These are phyloP conservation scores for Accipiter cooperii DNA, from an alignment of 2,113 vertebrate species.

Conservation along the genomic window DNA sequence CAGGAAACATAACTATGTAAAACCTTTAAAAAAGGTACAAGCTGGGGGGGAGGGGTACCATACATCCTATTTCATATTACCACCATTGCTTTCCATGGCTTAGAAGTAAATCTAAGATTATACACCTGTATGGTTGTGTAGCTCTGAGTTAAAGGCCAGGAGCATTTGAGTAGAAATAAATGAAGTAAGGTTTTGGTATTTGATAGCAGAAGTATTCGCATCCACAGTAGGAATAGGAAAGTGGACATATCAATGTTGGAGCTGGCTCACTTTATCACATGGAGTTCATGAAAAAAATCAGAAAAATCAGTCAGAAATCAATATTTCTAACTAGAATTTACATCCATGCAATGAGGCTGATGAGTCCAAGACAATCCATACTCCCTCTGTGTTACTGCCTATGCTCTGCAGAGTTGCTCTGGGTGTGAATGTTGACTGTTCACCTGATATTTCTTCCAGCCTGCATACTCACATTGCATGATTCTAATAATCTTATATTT, in stretches of 20 bases:
- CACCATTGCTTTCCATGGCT: neutral
- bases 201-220: neutral
- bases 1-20: neutral
- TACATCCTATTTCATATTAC: neutral
- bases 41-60: neutral
- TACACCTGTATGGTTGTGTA: no score
- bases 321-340: neutral
- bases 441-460: neutral
- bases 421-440: neutral
- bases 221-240: neutral
- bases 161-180: neutral
- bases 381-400: neutral
- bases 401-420: neutral
- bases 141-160: neutral
- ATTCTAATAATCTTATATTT: neutral
- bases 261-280: neutral
- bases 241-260: neutral
- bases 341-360: neutral
- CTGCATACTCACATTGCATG: neutral
- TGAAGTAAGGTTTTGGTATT: neutral
- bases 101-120: neutral
- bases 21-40: neutral
- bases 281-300: neutral
- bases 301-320: neutral
- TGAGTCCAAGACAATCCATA: neutral